phyloP scores from a whole-genome alignment of 2,888 invertebrate genomes.

The Tachina grossa region DNA sequence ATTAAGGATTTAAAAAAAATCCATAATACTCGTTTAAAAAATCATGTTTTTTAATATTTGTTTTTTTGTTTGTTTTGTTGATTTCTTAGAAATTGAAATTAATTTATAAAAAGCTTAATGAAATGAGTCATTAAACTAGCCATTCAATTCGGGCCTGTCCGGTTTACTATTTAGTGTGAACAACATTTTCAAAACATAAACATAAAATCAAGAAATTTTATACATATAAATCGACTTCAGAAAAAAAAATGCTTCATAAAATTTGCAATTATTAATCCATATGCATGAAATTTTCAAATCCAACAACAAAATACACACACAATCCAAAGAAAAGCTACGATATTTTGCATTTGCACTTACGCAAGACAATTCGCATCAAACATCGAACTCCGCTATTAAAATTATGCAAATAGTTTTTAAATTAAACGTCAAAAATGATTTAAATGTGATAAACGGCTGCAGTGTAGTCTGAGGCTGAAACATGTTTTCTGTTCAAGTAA shows the following conservation, averaged over 20 bases:
- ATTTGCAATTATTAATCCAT: conserved; percentile 11
- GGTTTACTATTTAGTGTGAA: background rate
- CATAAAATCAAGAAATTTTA: conserved; percentile 24
- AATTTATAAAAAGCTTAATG: conserved; percentile 41
- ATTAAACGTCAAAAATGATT: background rate
- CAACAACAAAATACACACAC: too few species aligned
- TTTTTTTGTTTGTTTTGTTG: background rate
- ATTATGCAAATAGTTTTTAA: background rate
- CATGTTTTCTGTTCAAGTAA: background rate
- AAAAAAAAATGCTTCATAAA: conserved; percentile 42
- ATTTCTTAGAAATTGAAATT: conserved; percentile 42
- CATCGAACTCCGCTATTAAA: too few species aligned
- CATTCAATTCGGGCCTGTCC: conserved; percentile 3
- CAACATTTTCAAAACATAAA: conserved; percentile 17
- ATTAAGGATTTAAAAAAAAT: background rate
- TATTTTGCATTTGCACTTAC: too few species aligned
- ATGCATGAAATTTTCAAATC: background rate
- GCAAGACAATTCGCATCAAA: too few species aligned
- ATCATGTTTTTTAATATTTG: conserved; percentile 8
- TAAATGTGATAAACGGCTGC: background rate
- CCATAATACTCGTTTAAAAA: conserved; percentile 10
- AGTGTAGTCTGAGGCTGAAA: background rate
- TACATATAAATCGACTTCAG: conserved; percentile 35
- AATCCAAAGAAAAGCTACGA: too few species aligned
- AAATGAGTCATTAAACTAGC: conserved; percentile 69